A percentile compares a stretch with the other conserved stretches of the same genome.
Evolutionary conservation across 1,140 invertebrate genomes (phyloP).

Genomic region (Pogonus chalceus): DNA sequence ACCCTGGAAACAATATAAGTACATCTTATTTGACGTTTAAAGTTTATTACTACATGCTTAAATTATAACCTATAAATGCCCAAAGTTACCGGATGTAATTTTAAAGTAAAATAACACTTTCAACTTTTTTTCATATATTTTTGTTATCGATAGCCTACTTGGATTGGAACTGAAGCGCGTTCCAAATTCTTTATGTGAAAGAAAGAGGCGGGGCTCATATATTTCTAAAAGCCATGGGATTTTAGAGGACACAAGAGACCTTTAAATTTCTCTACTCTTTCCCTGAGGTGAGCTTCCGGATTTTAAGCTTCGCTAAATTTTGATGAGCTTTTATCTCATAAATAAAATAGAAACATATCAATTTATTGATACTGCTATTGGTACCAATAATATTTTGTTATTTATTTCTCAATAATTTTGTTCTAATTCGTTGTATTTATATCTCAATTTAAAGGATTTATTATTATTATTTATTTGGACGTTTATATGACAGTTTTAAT

Average conservation of each 20-base stretch:
- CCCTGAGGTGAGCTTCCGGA: background rate
- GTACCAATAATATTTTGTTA: too few species aligned
- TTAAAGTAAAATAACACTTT: background rate
- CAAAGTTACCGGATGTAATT: too few species aligned
- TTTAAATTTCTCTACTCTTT: background rate
- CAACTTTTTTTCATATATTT: constrained; percentile 2
- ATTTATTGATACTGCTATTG: too few species aligned
- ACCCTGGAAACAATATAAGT: background rate
- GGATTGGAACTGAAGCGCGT: background rate
- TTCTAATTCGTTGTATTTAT: too few species aligned
- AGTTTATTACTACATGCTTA: background rate
- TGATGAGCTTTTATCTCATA: constrained; percentile 6
- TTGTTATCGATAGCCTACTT: background rate
- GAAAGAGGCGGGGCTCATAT: background rate
- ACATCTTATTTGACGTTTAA: background rate
- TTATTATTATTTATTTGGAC: too few species aligned
- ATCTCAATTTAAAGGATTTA: too few species aligned
- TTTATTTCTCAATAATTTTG: too few species aligned
- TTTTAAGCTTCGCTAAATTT: constrained; percentile 1
- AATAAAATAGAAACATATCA: too few species aligned
- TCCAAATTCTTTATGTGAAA: background rate
- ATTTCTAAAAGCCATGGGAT: background rate
- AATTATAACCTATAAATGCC: constrained; percentile 4
- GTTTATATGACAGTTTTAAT: too few species aligned
- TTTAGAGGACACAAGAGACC: constrained; percentile 1